Percentiles rank a stretch among this genome's conserved stretches.
Conservation (phyloP, 37 sponge, comb jelly and placozoan genomes). For the Spongilla lacustris region DNA sequence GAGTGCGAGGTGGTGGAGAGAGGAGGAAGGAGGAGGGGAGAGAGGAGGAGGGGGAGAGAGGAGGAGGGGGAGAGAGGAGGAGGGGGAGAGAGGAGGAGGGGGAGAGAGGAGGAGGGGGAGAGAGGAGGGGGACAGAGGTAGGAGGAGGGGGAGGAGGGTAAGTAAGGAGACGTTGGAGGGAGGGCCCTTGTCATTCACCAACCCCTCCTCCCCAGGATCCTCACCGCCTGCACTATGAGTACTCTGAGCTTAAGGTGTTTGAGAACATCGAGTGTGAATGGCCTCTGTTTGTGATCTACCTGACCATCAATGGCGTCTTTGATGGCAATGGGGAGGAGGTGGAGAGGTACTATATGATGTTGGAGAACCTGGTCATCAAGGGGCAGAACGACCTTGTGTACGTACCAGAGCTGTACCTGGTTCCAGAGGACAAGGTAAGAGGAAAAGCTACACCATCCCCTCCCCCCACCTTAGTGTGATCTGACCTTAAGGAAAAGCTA, state of each 20-base stretch:
- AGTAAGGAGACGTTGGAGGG: too few relatives aligned
- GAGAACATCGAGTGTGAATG: slow-evolving; percentile 98
- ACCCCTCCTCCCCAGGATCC: background rate
- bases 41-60: too few relatives aligned
- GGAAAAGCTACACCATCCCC: too few relatives aligned
- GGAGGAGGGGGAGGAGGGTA: too few relatives aligned
- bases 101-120: too few relatives aligned
- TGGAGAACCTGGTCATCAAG: slow-evolving; percentile 43
- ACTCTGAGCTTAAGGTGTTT: slow-evolving; percentile 90
- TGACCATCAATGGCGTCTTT: slow-evolving; percentile 77
- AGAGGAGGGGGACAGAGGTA: too few relatives aligned
- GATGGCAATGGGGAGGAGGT: slow-evolving; percentile 33
- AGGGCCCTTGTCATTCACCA: background rate
- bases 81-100: too few relatives aligned
- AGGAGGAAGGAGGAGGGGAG: too few relatives aligned
- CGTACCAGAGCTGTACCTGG: slow-evolving; percentile 88
- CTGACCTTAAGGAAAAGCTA: too few relatives aligned
- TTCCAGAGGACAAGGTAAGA: slow-evolving; percentile 79
- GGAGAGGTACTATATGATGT: background rate
- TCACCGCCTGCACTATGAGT: slow-evolving; percentile 71
- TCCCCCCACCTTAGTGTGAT: too few relatives aligned
- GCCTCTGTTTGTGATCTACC: slow-evolving; percentile 86
- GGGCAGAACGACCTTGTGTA: slow-evolving; percentile 19
- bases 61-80: too few relatives aligned
- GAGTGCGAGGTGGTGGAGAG: too few relatives aligned